Base-by-base conservation (phyloP, 2,888 invertebrate genomes). In the Chaetogeoica ovagalla region DNA sequence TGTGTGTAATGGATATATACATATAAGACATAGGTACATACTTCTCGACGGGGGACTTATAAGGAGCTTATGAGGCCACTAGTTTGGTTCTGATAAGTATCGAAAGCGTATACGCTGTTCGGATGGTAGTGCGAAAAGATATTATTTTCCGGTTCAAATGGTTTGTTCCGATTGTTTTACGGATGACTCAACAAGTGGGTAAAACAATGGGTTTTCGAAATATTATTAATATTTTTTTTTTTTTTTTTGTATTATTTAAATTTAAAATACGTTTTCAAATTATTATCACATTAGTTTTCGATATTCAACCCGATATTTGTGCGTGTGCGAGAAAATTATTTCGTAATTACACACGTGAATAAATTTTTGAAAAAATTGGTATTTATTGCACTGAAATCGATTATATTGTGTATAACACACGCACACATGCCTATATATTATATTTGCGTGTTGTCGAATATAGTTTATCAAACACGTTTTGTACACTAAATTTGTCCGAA, bases 41-140 rank as follows among this genome's bases (percentile, higher is more conserved):
- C 39, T 63, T 71, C 70, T 63, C 63, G 15, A 79, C 71, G 70
- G 79, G 79, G 63, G 37, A 79, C 70, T 71, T 71, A 70, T 79
- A 79, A 79, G 79, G 63, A 79, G 79, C 79, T 79, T 79, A 79
- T 63, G 43, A 55, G 48, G 21, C 63, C 55, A 70, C 79, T 63
- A 79, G 63, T 23, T 19, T 70, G 79, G 63, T 62, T 39, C 52
- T 63, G 70, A 70, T 79, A 79, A 79, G 71, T 65, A 71, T 79
- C 62, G 55, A 70, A 55, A 19, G 23, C 43, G 62, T 55, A 71
- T 30, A 30, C n/a, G n/a, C 71, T 71, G 65, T 70, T 70, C 63
- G 57, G 62, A 70, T 70, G 55, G 55, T 79, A 70, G 77, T 79
- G 63, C 57, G 55, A 70, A 79, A 79, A 70, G 68, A 63, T 79